Percentiles rank a stretch among this genome's conserved stretches.
These are phyloP conservation scores for Silurus glanis DNA, from an alignment of 2,113 vertebrate species.

Conservation along the genomic window DNA sequence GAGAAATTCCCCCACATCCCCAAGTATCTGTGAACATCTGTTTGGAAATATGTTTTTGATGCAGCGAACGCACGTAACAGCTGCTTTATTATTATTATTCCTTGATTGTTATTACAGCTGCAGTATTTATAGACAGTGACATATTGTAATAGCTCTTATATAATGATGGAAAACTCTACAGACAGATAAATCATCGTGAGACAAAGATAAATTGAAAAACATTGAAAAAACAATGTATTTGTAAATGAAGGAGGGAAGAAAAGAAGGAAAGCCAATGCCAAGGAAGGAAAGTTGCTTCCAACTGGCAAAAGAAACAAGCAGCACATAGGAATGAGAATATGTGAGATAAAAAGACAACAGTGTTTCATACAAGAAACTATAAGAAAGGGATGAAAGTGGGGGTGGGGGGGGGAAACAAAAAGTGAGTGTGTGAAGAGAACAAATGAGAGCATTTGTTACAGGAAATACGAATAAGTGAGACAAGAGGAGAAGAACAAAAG, in stretches of 20 bases:
- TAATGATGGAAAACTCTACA: not conserved
- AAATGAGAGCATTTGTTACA: not conserved
- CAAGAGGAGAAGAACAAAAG: not conserved
- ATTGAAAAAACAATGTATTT: not conserved
- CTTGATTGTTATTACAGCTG: slow-evolving; percentile 5
- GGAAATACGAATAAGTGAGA: not conserved
- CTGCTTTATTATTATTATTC: not conserved
- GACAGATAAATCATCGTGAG: not conserved
- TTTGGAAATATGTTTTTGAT: not conserved
- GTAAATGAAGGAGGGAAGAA: not conserved
- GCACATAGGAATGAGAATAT: not conserved
- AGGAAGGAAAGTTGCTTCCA: not conserved
- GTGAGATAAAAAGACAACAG: not conserved
- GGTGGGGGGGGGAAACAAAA: no score
- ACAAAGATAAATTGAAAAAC: not conserved
- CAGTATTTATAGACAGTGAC: not conserved
- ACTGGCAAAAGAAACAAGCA: not conserved
- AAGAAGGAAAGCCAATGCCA: not conserved
- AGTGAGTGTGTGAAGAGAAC: not conserved
- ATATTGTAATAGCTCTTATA: not conserved
- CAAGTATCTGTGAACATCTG: not conserved
- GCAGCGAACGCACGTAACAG: not conserved
- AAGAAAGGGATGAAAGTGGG: not conserved
- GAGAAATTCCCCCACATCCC: not conserved
- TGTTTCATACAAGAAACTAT: no score